A percentile compares a stretch with the other conserved stretches of the same genome.
These are phyloP conservation scores for Monopterus albus DNA, from an alignment of 2,113 vertebrate genomes.

Conservation along the genomic window DNA sequence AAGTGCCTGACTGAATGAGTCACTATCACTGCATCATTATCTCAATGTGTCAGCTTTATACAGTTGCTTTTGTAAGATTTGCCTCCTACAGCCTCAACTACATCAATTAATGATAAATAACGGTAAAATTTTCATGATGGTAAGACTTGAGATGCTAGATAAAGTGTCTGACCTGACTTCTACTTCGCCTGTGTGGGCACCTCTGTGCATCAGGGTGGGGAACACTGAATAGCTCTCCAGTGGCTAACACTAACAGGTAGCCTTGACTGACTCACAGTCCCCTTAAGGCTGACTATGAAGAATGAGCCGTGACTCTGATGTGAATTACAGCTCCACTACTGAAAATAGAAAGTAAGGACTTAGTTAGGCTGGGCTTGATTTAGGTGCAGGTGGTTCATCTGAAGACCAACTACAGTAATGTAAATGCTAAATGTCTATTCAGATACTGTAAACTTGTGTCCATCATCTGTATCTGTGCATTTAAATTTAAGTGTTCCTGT, in stretches of 20 bases:
- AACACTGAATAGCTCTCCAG: constrained; percentile 53
- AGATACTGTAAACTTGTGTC: background rate
- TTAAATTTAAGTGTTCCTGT: background rate
- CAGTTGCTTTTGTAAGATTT: background rate
- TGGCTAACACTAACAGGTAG: constrained; percentile 61
- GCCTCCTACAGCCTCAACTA: constrained; percentile 11
- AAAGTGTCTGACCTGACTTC: background rate
- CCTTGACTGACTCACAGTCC: constrained; percentile 59
- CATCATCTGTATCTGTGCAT: background rate
- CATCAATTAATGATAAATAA: constrained; percentile 31
- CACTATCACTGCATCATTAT: background rate
- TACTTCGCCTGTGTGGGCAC: constrained; percentile 30
- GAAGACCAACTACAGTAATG: background rate
- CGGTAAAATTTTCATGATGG: background rate
- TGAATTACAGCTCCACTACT: constrained; percentile 31
- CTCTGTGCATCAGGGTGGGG: constrained; percentile 25
- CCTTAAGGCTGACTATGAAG: constrained; percentile 50
- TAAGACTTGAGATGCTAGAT: background rate
- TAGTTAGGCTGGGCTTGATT: constrained; percentile 20
- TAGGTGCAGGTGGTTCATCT: constrained; percentile 20
- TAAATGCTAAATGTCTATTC: background rate
- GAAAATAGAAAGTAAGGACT: constrained; percentile 30
- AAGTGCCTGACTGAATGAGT: too few relatives aligned
- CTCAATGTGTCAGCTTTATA: background rate
- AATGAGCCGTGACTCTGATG: constrained; percentile 31